Evolutionary conservation across 2,888 invertebrate species (phyloP).

Genomic region (Trissoscelio sp.): DNA sequence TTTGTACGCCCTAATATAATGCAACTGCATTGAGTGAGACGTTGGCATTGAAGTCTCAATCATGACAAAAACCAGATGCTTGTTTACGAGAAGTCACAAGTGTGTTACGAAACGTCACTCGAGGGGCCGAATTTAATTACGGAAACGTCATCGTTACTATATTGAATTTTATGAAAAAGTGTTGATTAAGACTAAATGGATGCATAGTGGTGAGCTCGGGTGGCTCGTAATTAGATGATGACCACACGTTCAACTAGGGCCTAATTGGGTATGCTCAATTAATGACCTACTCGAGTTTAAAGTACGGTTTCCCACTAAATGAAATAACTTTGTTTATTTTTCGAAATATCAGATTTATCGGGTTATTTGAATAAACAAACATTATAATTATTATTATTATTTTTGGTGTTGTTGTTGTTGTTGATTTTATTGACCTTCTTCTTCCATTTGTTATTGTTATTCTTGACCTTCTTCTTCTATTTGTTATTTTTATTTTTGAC

Average conservation of each 20-base stretch:
- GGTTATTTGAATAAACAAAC: too few species aligned
- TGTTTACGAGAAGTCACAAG: neutral
- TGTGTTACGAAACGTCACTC: neutral
- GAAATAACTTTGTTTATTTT: constrained; percentile 12
- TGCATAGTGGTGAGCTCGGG: neutral
- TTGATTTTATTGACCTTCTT: too few species aligned
- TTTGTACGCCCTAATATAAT: too few species aligned
- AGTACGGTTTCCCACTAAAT: neutral
- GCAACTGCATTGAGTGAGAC: neutral
- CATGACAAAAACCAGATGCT: constrained; percentile 5
- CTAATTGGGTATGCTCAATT: constrained; percentile 41
- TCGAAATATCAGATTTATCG: too few species aligned
- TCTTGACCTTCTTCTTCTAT: too few species aligned
- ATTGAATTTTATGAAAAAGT: constrained; percentile 4
- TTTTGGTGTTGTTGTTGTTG: too few species aligned
- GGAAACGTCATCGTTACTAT: neutral
- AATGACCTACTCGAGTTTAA: constrained; percentile 29
- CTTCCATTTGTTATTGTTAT: too few species aligned
- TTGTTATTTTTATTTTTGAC: too few species aligned
- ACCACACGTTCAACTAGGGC: constrained; percentile 31
- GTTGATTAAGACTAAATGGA: constrained; percentile 11
- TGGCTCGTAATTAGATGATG: constrained; percentile 31
- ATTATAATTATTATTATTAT: too few species aligned
- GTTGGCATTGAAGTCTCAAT: neutral
- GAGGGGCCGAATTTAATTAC: constrained; percentile 14